Conservation (phyloP, 2,797 vertebrate genomes). For the Hoplostethus atlanticus region DNA sequence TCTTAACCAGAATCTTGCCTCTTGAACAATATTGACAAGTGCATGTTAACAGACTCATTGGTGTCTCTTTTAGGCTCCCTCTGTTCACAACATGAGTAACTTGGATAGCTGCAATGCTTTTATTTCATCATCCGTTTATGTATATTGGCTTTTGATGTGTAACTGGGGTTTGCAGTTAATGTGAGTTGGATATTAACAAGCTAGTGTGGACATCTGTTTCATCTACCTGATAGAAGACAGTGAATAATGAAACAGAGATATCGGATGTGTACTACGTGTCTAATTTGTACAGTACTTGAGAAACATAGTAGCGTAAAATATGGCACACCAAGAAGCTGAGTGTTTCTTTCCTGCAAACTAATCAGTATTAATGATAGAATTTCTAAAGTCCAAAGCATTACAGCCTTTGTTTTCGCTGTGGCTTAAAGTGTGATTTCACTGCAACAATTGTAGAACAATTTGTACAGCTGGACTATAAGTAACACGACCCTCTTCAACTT, state of each 20-base stretch:
- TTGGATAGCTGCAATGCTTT: conserved; percentile 23
- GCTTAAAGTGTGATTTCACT: conserved; percentile 6
- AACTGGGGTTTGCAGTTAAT: conserved; percentile 34
- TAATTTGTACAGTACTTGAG: conserved; percentile 33
- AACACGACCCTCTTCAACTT: not conserved
- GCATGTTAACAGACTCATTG: conserved; percentile 22
- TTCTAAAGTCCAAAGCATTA: conserved; percentile 27
- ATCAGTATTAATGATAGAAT: conserved; percentile 14
- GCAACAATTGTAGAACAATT: conserved; percentile 1
- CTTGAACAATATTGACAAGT: conserved; percentile 19
- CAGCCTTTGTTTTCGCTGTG: conserved; percentile 6
- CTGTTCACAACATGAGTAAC: conserved; percentile 24
- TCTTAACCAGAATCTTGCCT: conserved; percentile 2
- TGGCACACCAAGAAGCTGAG: conserved; percentile 15
- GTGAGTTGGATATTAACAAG: conserved; percentile 36
- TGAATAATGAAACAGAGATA: conserved; percentile 40
- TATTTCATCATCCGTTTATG: conserved; percentile 40
- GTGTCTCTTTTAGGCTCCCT: conserved; percentile 18
- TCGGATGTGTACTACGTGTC: not conserved
- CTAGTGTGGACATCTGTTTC: conserved; percentile 27
- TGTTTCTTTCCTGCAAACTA: conserved; percentile 24
- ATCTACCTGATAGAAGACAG: conserved; percentile 32
- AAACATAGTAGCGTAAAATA: conserved; percentile 12
- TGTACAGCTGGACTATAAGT: conserved; percentile 1
- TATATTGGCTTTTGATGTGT: conserved; percentile 46